These are phyloP conservation scores for human (Homo sapiens) DNA, from an alignment of 2,113 vertebrate species.

Conservation along the genomic window DNA sequence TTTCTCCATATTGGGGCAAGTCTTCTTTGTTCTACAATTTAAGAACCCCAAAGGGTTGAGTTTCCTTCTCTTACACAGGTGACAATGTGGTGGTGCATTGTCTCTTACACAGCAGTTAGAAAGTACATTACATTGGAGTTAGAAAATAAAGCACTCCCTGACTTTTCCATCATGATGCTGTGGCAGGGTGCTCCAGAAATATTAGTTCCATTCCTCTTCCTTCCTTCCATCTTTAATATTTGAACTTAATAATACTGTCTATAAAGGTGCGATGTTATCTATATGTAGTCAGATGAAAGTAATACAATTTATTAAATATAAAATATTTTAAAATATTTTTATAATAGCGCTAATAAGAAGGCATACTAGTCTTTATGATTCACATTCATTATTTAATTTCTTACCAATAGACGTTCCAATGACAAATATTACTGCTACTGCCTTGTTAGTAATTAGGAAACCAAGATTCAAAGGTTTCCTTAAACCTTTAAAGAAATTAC, in stretches of 20 bases:
- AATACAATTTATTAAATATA: not conserved
- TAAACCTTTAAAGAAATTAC: not conserved
- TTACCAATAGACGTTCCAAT: not conserved
- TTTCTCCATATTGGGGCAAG: not conserved
- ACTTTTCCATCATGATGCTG: not conserved
- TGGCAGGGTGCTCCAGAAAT: not conserved
- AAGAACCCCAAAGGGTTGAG: not conserved
- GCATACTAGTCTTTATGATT: not conserved
- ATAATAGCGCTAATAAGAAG: not conserved
- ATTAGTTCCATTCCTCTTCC: not conserved
- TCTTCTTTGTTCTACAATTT: constrained; percentile 15
- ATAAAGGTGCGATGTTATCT: not conserved
- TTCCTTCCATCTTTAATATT: not conserved
- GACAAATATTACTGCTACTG: not conserved
- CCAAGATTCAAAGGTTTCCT: not conserved
- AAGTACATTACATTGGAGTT: not conserved
- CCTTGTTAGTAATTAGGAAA: constrained; percentile 33
- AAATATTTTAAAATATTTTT: constrained; percentile 31
- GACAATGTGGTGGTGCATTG: not conserved
- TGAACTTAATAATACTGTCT: not conserved
- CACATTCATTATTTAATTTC: not conserved
- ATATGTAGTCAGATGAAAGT: not conserved
- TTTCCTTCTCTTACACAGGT: not conserved
- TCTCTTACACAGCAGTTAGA: not conserved
- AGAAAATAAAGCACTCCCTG: not conserved